phyloP scores from a whole-genome alignment of 2,113 vertebrate species.

The Microtus ochrogaster region DNA sequence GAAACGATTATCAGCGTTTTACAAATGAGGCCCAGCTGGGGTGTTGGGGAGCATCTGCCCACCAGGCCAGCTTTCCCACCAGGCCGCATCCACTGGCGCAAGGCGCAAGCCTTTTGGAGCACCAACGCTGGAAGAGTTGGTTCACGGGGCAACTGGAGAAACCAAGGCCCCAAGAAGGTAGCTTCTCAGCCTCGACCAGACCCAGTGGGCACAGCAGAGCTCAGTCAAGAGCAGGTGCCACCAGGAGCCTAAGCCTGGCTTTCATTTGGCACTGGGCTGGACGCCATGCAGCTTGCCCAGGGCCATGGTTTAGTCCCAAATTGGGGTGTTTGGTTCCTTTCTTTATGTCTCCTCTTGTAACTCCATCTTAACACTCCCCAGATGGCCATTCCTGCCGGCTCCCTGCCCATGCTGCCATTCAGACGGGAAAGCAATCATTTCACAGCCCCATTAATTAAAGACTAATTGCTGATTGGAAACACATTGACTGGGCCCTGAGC shows the following conservation, averaged over 20 bases:
- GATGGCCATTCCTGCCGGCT: constrained; percentile 67
- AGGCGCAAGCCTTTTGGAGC: background rate
- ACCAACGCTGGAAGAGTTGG: background rate
- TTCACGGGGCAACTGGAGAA: background rate
- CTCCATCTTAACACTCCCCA: constrained; percentile 74
- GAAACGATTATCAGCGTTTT: constrained; percentile 41
- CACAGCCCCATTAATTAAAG: constrained; percentile 84
- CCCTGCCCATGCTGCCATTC: constrained; percentile 80
- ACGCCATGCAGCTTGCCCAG: constrained; percentile 63
- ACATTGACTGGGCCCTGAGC: constrained; percentile 82
- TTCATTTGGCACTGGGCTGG: constrained; percentile 74
- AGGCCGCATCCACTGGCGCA: background rate
- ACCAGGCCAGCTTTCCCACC: background rate
- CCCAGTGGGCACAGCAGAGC: background rate
- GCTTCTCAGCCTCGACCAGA: constrained; percentile 11
- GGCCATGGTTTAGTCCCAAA: constrained; percentile 68
- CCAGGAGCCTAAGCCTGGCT: constrained; percentile 61
- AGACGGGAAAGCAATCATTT: constrained; percentile 86
- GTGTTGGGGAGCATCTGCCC: background rate
- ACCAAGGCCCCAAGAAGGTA: constrained; percentile 15
- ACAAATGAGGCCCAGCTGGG: background rate
- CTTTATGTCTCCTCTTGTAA: constrained; percentile 79
- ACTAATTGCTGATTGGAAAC: constrained; percentile 88
- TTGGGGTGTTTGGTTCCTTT: constrained; percentile 75
- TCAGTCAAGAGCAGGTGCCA: constrained; percentile 71